Percentiles rank a stretch among this genome's conserved stretches.
Conservation (phyloP, 2,888 invertebrate species). For the Unio pictorum region DNA sequence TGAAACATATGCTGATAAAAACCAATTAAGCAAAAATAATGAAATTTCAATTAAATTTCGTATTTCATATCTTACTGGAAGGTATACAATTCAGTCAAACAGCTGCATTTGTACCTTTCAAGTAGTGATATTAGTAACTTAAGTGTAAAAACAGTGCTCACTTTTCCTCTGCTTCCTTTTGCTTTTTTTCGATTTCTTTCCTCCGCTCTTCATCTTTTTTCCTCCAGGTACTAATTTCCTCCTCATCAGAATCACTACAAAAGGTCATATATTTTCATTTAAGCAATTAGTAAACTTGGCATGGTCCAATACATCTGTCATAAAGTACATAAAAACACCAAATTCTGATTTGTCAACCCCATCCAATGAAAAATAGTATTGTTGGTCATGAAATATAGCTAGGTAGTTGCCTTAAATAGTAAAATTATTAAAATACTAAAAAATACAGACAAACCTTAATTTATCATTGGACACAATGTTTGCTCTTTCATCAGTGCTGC, state of each 20-base stretch:
- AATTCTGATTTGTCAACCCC: no score
- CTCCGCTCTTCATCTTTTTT: constrained; percentile 62
- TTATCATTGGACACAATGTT: no score
- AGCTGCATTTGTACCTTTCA: neutral
- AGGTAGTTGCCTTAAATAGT: no score
- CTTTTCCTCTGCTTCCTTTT: constrained; percentile 59
- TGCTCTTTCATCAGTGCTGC: no score
- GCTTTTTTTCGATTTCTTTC: constrained; percentile 52
- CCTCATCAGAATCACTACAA: constrained; percentile 48
- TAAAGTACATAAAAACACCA: neutral
- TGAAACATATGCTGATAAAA: no score
- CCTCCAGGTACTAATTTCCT: constrained; percentile 57
- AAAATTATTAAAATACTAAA: no score
- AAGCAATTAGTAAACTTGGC: neutral
- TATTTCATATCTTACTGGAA: no score
- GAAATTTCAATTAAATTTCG: neutral
- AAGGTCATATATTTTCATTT: constrained; percentile 2
- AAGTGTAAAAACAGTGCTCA: constrained; percentile 15
- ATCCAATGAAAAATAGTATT: no score
- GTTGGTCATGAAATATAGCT: no score
- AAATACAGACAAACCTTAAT: no score
- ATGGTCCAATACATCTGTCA: neutral
- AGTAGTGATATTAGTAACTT: neutral
- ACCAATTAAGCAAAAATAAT: neutral
- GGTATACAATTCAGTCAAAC: neutral